Evolutionary conservation across 2,797 vertebrate species (phyloP).

Genomic region (Rallus crepitans): DNA sequence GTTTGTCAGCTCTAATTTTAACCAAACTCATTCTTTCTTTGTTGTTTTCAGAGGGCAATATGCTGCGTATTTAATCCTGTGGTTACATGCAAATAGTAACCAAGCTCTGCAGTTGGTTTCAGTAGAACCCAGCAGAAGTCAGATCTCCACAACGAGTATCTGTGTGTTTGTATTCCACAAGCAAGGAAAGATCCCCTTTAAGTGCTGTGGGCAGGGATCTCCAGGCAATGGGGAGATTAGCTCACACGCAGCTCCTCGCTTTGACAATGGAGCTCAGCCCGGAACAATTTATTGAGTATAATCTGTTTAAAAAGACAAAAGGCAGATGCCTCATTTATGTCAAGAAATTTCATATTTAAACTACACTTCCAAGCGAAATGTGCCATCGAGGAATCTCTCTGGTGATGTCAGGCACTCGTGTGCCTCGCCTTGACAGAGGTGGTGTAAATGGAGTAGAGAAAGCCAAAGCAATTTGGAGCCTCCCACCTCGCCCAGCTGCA

Average conservation of each 20-base stretch:
- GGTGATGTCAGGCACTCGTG: background rate
- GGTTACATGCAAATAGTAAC: background rate
- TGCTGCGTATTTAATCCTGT: background rate
- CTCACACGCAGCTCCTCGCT: background rate
- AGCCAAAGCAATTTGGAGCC: background rate
- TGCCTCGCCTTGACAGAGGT: background rate
- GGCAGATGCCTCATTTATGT: background rate
- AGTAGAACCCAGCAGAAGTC: background rate
- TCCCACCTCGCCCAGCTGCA: background rate
- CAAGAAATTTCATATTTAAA: background rate
- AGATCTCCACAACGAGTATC: background rate
- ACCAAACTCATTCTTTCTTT: background rate
- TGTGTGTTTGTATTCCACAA: background rate
- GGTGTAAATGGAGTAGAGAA: background rate
- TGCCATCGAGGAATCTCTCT: background rate
- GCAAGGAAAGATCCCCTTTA: background rate
- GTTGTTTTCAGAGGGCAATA: background rate
- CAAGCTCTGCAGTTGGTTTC: background rate
- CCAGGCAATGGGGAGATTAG: background rate
- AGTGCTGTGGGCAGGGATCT: background rate
- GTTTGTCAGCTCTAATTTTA: background rate
- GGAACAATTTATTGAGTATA: background rate
- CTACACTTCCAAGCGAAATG: background rate
- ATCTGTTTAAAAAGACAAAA: conserved; percentile 25
- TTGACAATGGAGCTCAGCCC: background rate